Conservation (phyloP, 2,888 invertebrate genomes). For the Tridacna crocea region DNA sequence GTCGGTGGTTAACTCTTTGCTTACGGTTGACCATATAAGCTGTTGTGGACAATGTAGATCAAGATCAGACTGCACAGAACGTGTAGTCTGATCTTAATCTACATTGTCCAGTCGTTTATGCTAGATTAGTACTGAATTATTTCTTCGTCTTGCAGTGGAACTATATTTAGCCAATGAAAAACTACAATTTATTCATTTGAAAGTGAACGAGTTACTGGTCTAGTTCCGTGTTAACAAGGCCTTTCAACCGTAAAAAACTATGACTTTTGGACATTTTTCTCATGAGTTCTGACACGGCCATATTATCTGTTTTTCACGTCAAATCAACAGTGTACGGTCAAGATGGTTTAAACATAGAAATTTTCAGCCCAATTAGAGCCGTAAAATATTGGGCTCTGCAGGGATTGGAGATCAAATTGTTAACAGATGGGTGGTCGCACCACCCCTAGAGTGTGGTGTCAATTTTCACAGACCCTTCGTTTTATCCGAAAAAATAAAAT, state of each 20-base stretch:
- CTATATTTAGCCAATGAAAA: too few species aligned
- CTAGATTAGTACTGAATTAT: too few species aligned
- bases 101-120: too few species aligned
- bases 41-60: too few species aligned
- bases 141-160: too few species aligned
- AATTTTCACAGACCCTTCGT: not conserved
- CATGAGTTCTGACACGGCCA: not conserved
- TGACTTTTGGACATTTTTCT: not conserved
- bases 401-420: constrained; percentile 18
- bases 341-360: constrained; percentile 57
- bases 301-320: constrained; percentile 2
- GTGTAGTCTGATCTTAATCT: too few species aligned
- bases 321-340: constrained; percentile 35
- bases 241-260: not conserved
- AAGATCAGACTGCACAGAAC: too few species aligned
- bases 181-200: too few species aligned
- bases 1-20: too few species aligned
- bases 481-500: not conserved
- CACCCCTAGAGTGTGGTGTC: constrained; percentile 34
- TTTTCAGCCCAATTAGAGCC: constrained; percentile 57
- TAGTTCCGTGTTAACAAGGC: too few species aligned
- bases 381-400: constrained; percentile 40
- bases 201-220: too few species aligned
- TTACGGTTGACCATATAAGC: too few species aligned
- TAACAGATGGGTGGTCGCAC: constrained; percentile 53